Base-by-base conservation (phyloP, 2,113 vertebrate genomes). In the Blennius ocellaris region DNA sequence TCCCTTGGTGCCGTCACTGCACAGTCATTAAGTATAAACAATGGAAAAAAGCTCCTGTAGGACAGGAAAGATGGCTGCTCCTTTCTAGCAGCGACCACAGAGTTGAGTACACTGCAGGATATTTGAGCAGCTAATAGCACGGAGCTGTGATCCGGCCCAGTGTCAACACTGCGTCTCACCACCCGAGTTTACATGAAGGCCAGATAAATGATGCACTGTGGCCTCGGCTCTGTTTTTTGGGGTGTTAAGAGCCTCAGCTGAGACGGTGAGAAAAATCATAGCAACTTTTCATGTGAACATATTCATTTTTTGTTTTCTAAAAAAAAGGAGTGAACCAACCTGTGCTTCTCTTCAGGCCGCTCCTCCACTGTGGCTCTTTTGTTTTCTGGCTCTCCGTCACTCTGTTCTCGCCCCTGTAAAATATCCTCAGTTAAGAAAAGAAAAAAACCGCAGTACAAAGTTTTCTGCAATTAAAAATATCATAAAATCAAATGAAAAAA, bases 341-440 rank as follows among this genome's bases (percentile, higher is more conserved):
- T 95, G 92, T 97, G 96, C 77, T 85, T 95, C 74, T 92, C 63
- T 39, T 92, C 93, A 37, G 85, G 84, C 1, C 91, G 90, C 8
- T 93, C 94, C 0, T 95, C 94, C 0, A 91, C 84, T 54, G 84
- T 50, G 5, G 92, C 80, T 62, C 89, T 92, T 89, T 96, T 96
- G 68, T 47, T 82, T 70, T 94, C 94, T 0, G 89, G 93, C 58
- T 96, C 96, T 0, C 69, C 89, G 0, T 94, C 88, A 4, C 89
- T 89, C 15, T 75, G 54, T 11, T 94, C 93, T 63, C 76, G 91
- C 6, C 84, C 93, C 96, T 97, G 89, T 14, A 81, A 76, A 81
- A 76, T 7, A 74, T 40, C 1, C 49, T 9, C 21, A 30, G 21
- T 30, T 30, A 2, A 30, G 2, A 30, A 30, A 30, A 30, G 4